These are phyloP conservation scores for Prietella phreatophila DNA, from an alignment of 2,113 vertebrate species.

Conservation along the genomic window DNA sequence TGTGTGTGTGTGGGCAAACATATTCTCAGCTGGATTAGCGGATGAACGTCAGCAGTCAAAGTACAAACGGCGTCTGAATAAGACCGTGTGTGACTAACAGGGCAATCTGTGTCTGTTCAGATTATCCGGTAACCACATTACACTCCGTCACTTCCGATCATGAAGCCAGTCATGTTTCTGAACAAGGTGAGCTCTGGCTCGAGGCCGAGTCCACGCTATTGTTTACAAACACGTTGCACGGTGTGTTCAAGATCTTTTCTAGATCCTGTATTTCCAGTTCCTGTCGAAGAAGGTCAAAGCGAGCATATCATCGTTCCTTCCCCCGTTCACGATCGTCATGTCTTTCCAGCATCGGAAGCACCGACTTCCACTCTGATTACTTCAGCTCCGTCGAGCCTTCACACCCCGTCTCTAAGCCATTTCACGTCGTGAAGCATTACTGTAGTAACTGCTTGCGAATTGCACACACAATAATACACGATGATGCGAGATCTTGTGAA, in stretches of 20 bases:
- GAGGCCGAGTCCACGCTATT: background rate
- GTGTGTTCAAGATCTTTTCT: background rate
- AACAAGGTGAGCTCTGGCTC: background rate
- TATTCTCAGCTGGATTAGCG: background rate
- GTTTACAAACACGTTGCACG: background rate
- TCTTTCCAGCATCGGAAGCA: background rate
- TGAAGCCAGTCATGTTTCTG: background rate
- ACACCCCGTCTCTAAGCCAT: background rate
- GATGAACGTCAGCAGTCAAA: background rate
- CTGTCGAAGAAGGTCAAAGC: background rate
- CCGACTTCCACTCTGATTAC: background rate
- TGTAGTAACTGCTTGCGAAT: conserved; percentile 36
- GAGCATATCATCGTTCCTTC: background rate
- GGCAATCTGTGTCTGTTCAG: background rate
- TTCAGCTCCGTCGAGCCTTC: conserved; percentile 25
- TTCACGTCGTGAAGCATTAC: background rate
- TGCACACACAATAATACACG: conserved; percentile 12
- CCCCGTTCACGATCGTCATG: background rate
- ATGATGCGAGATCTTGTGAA: conserved; percentile 22
- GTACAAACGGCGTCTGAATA: background rate
- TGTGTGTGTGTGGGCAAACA: background rate
- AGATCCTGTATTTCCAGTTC: background rate
- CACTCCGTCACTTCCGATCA: background rate
- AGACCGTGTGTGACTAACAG: background rate
- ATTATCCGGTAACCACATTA: background rate